Base-by-base conservation (phyloP, 2,113 vertebrate species). In the Carlito syrichta region DNA sequence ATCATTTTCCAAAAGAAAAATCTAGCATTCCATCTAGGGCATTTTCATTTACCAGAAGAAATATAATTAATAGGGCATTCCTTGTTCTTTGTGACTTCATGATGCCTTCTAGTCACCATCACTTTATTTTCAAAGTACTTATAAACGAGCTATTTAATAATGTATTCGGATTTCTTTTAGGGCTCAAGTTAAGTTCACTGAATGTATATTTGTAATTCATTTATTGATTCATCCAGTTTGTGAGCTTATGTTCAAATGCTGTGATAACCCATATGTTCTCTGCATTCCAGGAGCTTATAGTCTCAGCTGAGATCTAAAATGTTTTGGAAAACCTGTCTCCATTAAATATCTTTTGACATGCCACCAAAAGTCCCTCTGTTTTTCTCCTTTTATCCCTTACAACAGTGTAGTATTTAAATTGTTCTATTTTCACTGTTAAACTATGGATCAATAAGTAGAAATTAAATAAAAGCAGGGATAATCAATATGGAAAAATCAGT, bases 61-160 rank as follows among this genome's bases (percentile, higher is more conserved):
- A 85, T 92, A 13, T 82, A 69, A 32, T 94, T 95, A 93, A 85
- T 45, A 94, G 50, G 56, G 10, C 23, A 71, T 79, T 58, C 52
- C 40, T 85, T 91, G 30, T 82, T 78, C 27, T 95, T 78, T 84
- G 20, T 84, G 58, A 77, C 35, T 56, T 38, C 52, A 40, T 38
- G n/a, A 71, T 45, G 32, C 23, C 43, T 79, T 89, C 35, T 78
- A 50, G n/a, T 91, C 86, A 94, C 60, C 45, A 71, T 9, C 27
- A 95, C 52, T 92, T 96, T 83, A 92, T 87, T 96, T 97, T 84
- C 79, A 69, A 95, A 94, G 48, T 94, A 23, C 52, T 56, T 86
- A 82, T 20, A 82, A 95, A 84, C 71, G 58, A 69, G 48, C n/a
- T 79, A 52, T 22, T 96, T 40, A 95, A 95, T 86, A 95, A 91